Evolutionary conservation across 2,113 vertebrate species (phyloP).

Genomic region (Gasterosteus aculeatus): DNA sequence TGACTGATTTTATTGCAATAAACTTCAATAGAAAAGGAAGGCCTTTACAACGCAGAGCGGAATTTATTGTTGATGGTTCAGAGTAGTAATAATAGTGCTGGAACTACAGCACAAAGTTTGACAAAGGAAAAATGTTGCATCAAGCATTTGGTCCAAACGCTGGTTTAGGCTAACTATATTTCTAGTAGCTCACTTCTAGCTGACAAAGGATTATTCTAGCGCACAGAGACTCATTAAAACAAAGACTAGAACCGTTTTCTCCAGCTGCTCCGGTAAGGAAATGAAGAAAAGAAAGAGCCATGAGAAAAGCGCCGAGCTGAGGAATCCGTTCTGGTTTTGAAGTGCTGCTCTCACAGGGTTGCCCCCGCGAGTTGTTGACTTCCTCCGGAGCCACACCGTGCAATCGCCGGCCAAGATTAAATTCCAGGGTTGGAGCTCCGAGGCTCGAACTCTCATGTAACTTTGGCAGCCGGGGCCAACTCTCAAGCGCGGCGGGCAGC

Average conservation of each 20-base stretch:
- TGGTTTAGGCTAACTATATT: not conserved
- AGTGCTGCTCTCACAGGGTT: constrained; percentile 35
- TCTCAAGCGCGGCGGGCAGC: constrained; percentile 44
- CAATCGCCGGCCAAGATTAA: constrained; percentile 57
- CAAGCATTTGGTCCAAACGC: no score
- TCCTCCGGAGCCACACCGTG: constrained; percentile 51
- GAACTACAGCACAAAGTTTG: not conserved
- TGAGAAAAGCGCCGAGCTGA: constrained; percentile 42
- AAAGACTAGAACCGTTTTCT: constrained; percentile 8
- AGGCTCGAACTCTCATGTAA: constrained; percentile 60
- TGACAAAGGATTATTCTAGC: not conserved
- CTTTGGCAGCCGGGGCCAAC: constrained; percentile 54
- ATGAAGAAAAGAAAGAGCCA: constrained; percentile 40
- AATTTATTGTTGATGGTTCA: not conserved
- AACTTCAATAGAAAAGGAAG: not conserved
- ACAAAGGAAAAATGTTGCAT: not conserved
- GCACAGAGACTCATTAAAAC: constrained; percentile 9
- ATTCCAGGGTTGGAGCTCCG: constrained; percentile 52
- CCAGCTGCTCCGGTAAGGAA: constrained; percentile 35
- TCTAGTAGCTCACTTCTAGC: not conserved
- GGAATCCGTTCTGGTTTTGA: constrained; percentile 57
- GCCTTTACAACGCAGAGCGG: not conserved
- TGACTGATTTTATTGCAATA: not conserved
- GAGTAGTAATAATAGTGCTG: not conserved
- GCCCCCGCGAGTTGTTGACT: constrained; percentile 57